Conservation (phyloP, 2,113 vertebrate genomes). For the Halichoerus grypus region DNA sequence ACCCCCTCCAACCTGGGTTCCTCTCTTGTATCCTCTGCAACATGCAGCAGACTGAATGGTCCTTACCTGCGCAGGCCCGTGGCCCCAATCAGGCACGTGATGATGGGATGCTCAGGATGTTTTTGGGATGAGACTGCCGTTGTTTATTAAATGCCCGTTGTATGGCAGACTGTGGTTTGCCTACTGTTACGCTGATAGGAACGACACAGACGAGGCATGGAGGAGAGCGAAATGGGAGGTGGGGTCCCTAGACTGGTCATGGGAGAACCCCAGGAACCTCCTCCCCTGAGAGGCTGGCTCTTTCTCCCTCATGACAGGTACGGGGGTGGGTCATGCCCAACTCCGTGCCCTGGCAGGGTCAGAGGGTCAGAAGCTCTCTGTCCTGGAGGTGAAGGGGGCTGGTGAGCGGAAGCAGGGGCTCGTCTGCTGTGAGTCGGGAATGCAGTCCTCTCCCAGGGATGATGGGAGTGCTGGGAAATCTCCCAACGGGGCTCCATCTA, state of each 20-base stretch:
- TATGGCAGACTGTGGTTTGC: not conserved
- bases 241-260: too few relatives aligned
- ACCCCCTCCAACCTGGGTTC: not conserved
- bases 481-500: not conserved
- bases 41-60: fast-evolving
- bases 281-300: not conserved
- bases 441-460: not conserved
- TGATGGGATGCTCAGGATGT: not conserved
- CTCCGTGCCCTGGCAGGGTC: not conserved
- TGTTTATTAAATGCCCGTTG: not conserved
- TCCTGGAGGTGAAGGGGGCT: not conserved
- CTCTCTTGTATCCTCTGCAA: too few relatives aligned
- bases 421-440: not conserved
- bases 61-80: not conserved
- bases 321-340: not conserved
- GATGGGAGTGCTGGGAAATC: not conserved
- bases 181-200: not conserved
- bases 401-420: not conserved
- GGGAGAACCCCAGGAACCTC: not conserved
- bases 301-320: not conserved
- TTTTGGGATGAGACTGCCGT: not conserved
- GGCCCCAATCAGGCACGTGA: not conserved
- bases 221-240: fast-evolving
- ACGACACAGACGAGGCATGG: fast-evolving
- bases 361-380: not conserved